Percentiles rank a stretch among this genome's conserved stretches.
phyloP scores from a whole-genome alignment of 2,888 invertebrate genomes.

The Phaonia tiefii region DNA sequence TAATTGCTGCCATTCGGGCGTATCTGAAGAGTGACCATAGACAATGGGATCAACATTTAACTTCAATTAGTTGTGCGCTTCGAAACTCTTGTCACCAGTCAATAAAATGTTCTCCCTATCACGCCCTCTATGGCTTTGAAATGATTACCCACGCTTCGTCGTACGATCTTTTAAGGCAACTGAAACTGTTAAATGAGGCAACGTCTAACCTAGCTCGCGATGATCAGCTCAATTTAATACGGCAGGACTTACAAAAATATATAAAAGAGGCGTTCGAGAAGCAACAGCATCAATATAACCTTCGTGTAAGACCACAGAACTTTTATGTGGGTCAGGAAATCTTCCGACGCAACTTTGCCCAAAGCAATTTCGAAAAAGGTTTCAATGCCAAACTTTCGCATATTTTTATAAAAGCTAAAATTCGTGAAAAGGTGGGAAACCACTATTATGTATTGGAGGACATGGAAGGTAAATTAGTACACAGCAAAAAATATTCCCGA shows the following conservation, averaged over 20 bases:
- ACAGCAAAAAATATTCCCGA: too few relatives aligned
- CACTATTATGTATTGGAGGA: too few relatives aligned
- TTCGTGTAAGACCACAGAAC: background rate
- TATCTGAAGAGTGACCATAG: background rate
- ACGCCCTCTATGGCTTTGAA: background rate
- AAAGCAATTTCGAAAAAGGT: too few relatives aligned
- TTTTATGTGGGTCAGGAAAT: slow-evolving; percentile 11
- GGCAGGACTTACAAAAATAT: background rate
- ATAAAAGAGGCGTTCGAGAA: too few relatives aligned
- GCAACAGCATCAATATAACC: background rate
- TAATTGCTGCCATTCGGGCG: background rate
- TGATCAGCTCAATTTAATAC: background rate
- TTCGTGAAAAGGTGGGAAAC: too few relatives aligned
- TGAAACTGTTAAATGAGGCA: background rate
- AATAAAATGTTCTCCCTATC: background rate
- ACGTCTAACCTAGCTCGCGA: background rate
- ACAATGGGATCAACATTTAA: background rate
- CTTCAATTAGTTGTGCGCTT: background rate
- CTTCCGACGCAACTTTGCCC: background rate
- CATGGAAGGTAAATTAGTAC: too few relatives aligned
- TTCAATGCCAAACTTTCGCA: too few relatives aligned
- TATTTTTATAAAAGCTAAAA: too few relatives aligned
- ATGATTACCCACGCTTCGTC: background rate
- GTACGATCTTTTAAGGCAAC: background rate
- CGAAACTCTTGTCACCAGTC: background rate